phyloP scores from a whole-genome alignment of 2,797 vertebrate species.

The Falco concolor region DNA sequence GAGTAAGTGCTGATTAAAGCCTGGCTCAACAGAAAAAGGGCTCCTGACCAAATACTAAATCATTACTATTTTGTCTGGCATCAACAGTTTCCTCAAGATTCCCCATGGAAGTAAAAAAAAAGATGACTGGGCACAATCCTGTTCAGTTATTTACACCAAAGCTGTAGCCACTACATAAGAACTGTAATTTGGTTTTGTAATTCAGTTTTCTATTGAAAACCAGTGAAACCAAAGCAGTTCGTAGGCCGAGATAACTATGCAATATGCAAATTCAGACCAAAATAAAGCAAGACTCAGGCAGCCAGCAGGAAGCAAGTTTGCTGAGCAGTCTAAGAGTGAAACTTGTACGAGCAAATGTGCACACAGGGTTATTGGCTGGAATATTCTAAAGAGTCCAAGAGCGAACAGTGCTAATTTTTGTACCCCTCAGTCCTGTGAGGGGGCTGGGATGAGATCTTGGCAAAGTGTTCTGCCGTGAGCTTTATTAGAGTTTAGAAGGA shows the following conservation, averaged over 20 bases:
- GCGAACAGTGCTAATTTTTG: neutral
- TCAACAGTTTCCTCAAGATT: neutral
- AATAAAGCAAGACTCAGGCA: neutral
- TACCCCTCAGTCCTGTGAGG: neutral
- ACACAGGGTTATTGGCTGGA: neutral
- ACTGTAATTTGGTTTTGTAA: neutral
- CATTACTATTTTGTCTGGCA: neutral
- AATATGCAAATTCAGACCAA: neutral
- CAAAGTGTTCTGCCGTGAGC: neutral
- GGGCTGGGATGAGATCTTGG: neutral
- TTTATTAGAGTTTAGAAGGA: neutral
- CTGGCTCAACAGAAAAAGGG: neutral
- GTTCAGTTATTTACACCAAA: neutral
- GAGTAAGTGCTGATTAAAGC: neutral
- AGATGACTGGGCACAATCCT: neutral
- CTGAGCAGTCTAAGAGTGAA: neutral
- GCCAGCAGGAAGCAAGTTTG: neutral
- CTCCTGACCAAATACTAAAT: neutral
- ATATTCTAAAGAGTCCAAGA: neutral
- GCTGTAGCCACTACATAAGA: neutral
- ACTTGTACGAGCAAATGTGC: neutral
- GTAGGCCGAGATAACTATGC: neutral
- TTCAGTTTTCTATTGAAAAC: neutral
- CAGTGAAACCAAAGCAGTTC: neutral
- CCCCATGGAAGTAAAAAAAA: neutral